Percentiles rank a stretch among this genome's conserved stretches.
phyloP scores from a whole-genome alignment of 2,797 vertebrate species.

The Microcaecilia unicolor region DNA sequence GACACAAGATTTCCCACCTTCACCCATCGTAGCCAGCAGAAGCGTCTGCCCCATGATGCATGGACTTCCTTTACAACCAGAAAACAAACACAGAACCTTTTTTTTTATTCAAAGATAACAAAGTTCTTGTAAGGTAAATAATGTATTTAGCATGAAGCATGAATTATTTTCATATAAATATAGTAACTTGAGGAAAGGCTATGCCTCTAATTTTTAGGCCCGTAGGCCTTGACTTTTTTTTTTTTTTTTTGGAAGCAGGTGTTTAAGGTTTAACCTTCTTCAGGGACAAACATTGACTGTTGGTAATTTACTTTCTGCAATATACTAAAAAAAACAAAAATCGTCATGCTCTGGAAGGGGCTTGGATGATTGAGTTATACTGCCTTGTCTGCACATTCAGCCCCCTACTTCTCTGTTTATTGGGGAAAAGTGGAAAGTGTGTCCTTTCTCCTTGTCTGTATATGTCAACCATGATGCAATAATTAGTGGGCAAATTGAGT shows the following conservation, averaged over 20 bases:
- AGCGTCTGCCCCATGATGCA: constrained; percentile 85
- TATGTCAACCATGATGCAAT: constrained; percentile 68
- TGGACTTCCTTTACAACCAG: constrained; percentile 83
- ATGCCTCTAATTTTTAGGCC: constrained; percentile 92
- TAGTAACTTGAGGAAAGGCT: constrained; percentile 91
- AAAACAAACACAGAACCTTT: constrained; percentile 57
- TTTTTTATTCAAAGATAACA: constrained; percentile 84
- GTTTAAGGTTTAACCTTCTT: constrained; percentile 92
- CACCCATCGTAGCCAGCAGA: constrained; percentile 85
- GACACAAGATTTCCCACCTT: constrained; percentile 71
- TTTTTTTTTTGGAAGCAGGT: constrained; percentile 75
- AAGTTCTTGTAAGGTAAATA: constrained; percentile 95
- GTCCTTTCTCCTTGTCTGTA: constrained; percentile 64
- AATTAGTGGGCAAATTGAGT: constrained; percentile 71
- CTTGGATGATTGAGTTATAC: constrained; percentile 61
- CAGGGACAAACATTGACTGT: constrained; percentile 90
- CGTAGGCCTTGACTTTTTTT: constrained; percentile 70
- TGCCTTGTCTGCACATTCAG: constrained; percentile 69
- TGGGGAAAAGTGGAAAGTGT: constrained; percentile 50
- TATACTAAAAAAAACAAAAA: constrained; percentile 61
- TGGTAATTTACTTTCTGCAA: constrained; percentile 81
- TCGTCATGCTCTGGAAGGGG: constrained; percentile 69
- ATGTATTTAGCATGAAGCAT: constrained; percentile 99
- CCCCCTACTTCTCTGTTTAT: constrained; percentile 70
- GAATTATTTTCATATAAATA: constrained; percentile 99